Evolutionary conservation across 2,888 invertebrate species (phyloP), one percentile per base, ranked within the genome.

Genomic region (Smittia sp.): DNA sequence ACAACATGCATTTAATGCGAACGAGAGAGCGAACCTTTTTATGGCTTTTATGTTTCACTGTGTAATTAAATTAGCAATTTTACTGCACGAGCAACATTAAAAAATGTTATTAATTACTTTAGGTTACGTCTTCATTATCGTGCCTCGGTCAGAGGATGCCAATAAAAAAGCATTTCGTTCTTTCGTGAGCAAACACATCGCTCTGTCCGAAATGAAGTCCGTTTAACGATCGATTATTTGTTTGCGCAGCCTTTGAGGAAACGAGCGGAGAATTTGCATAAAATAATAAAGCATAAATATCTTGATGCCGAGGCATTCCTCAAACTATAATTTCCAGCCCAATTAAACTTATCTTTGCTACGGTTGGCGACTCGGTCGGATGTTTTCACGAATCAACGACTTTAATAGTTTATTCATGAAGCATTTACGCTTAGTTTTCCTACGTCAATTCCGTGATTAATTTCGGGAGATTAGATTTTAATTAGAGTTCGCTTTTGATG

Each of bases 161-260:
- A 63, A 63, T 63, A 63, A 63, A 63, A 63, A 27, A 27, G 15
- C n/a, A n/a, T 27, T 27, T 27, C 63, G 20, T 63, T 63, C 27
- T 27, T 24, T 27, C 13, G 63, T 24, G 20, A 63, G 15, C 22
- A 27, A 63, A 46, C 46, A n/a, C n/a, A 46, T 9, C 22, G 46
- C 46, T 46, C 22, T 46, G 20, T 20, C n/a, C 20, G 18, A 69
- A 68, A 46, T 24, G 38, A 20, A 46, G 7, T 39, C 7, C 32
- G 20, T 58, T 72, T 72, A 58, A 70, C 72, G 72, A 72, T 72
- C 72, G 72, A 72, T 72, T 72, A 72, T 72, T 70, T 58, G 66
- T 38, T 66, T 39, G 32, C 2, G 39, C 38, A 20, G 67, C 15
- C 7, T 7, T 66, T 32, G 1, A 66, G 27, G 20, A 25, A 24